These are phyloP conservation scores for Pristionchus maxplancki DNA, from an alignment of 2,888 invertebrate species.

Conservation along the genomic window DNA sequence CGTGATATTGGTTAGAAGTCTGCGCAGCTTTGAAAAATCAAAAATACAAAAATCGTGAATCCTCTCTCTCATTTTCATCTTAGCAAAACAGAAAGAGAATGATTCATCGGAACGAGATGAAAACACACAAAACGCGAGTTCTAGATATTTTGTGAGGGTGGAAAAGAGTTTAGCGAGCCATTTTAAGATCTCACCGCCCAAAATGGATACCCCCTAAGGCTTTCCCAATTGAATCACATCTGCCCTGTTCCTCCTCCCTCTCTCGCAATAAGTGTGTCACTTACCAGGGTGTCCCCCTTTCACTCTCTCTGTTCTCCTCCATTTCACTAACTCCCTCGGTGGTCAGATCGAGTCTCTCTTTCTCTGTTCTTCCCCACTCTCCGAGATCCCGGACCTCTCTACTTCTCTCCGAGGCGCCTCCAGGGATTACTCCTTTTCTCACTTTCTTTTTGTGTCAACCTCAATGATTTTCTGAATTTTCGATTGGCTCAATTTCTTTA, in stretches of 20 bases:
- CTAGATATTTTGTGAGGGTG: no score
- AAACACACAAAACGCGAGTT: no score
- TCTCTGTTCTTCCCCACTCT: neutral
- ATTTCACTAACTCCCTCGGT: neutral
- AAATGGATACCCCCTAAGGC: no score
- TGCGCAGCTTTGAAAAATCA: no score
- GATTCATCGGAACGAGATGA: neutral
- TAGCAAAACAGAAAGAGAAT: neutral
- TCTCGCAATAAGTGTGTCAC: slow-evolving; percentile 24
- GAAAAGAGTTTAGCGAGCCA: no score
- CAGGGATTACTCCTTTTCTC: neutral
- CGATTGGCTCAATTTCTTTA: neutral
- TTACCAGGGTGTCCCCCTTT: slow-evolving; percentile 17
- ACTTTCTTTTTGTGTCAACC: neutral
- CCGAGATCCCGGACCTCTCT: neutral
- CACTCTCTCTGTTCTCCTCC: slow-evolving; percentile 16
- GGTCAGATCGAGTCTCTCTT: neutral
- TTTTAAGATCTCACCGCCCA: no score
- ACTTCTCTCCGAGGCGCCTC: neutral
- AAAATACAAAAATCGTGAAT: no score
- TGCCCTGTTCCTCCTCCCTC: neutral
- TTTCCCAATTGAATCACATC: neutral
- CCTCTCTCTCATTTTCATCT: neutral
- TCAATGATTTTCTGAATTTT: no score
- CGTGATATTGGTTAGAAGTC: no score